phyloP scores from a whole-genome alignment of 1,140 invertebrate genomes.

The Daktulosphaira vitifoliae region DNA sequence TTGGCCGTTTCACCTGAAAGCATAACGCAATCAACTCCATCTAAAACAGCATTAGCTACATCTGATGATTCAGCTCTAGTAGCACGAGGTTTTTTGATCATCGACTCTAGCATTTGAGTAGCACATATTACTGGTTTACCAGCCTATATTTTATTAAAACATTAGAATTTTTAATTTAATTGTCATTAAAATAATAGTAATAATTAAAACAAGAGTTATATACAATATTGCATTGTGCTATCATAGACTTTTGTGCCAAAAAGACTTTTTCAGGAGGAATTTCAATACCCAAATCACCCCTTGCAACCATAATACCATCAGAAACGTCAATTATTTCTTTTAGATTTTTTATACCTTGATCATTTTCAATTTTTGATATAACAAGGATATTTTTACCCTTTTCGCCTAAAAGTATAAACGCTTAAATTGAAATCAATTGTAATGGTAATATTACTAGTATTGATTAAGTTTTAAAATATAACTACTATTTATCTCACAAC shows the following conservation, averaged over 20 bases:
- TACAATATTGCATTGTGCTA: conserved; percentile 78
- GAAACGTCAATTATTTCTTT: conserved; percentile 87
- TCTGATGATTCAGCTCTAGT: conserved; percentile 94
- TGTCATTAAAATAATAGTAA: too few species aligned
- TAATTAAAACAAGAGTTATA: too few species aligned
- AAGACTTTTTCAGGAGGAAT: conserved; percentile 99
- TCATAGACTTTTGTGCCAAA: conserved; percentile 95
- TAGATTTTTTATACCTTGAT: conserved; percentile 88
- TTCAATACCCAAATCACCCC: conserved; percentile 94
- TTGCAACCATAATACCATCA: conserved; percentile 95
- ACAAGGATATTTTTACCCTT: conserved; percentile 90
- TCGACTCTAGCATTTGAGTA: conserved; percentile 97
- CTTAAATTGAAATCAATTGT: background rate
- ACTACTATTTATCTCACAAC: too few species aligned
- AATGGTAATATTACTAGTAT: background rate
- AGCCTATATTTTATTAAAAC: conserved; percentile 46
- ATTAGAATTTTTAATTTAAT: too few species aligned
- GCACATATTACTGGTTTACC: conserved; percentile 96
- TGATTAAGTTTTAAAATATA: too few species aligned
- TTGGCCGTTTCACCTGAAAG: conserved; percentile 98
- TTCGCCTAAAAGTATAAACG: conserved; percentile 50
- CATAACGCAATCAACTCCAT: conserved; percentile 98
- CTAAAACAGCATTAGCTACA: conserved; percentile 94
- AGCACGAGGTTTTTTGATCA: conserved; percentile 93
- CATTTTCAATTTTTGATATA: conserved; percentile 97